Conservation (phyloP, 2,888 invertebrate genomes). For the Apeira syringaria region DNA sequence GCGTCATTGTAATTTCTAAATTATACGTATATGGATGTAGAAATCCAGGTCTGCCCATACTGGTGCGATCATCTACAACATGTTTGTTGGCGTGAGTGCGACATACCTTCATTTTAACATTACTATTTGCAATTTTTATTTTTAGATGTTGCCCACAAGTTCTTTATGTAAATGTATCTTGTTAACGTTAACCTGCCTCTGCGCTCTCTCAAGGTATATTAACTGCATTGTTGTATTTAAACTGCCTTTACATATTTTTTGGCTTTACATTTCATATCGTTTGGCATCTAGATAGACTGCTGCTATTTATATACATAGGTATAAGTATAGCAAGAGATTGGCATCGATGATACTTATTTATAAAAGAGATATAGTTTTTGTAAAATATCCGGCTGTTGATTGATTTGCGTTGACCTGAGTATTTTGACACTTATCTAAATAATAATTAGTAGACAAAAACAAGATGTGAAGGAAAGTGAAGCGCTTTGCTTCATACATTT, state of each 20-base stretch:
- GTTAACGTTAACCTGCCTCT: conserved; percentile 55
- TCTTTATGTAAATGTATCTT: conserved; percentile 66
- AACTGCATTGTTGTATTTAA: conserved; percentile 23
- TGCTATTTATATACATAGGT: no score
- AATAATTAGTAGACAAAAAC: no score
- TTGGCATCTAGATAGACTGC: neutral
- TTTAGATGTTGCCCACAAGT: conserved; percentile 61
- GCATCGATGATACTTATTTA: no score
- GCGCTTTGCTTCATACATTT: no score
- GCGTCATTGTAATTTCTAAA: conserved; percentile 10
- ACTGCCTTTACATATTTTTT: neutral
- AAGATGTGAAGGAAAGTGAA: no score
- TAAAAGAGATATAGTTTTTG: no score
- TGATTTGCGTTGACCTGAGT: no score
- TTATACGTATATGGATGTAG: conserved; percentile 7
- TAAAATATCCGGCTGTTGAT: no score
- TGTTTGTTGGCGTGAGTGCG: conserved; percentile 12
- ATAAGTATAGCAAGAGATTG: no score
- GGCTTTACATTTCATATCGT: neutral
- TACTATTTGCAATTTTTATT: conserved; percentile 61
- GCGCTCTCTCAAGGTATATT: conserved; percentile 28
- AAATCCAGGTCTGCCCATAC: conserved; percentile 9
- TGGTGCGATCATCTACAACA: conserved; percentile 11
- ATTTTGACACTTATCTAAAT: no score
- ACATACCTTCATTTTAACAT: conserved; percentile 31